Percentiles rank a stretch among this genome's conserved stretches.
Conservation (phyloP, 2,888 invertebrate species). For the Xanthostigma xanthostigma region DNA sequence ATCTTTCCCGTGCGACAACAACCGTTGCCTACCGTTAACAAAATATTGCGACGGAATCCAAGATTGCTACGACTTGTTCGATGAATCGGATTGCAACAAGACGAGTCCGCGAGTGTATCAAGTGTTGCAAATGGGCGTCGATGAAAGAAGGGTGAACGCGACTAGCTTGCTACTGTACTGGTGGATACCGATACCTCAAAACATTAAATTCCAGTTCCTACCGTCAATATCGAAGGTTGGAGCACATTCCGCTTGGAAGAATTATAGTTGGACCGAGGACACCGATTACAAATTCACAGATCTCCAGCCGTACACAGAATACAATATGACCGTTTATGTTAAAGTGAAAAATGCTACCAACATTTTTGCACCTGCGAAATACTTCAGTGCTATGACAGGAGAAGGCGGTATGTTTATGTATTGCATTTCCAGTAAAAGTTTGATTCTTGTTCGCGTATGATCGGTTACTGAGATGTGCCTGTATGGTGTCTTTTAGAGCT, state of each 20-base stretch:
- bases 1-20: constrained; percentile 42
- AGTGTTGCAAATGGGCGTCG: constrained; percentile 48
- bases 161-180: constrained; percentile 50
- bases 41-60: constrained; percentile 49
- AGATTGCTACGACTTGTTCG: constrained; percentile 61
- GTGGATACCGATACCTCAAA: constrained; percentile 33
- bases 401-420: constrained; percentile 38
- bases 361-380: constrained; percentile 49
- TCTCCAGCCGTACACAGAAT: constrained; percentile 54
- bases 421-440: too few species aligned
- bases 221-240: constrained; percentile 46
- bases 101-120: constrained; percentile 10
- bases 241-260: constrained; percentile 38
- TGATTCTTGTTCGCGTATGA: too few species aligned
- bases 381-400: constrained; percentile 43
- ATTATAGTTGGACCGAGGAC: constrained; percentile 46
- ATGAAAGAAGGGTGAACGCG: constrained; percentile 44
- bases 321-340: constrained; percentile 67
- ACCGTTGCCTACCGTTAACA: constrained; percentile 40
- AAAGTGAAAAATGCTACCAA: constrained; percentile 36
- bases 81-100: constrained; percentile 51
- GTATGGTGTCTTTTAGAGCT: too few species aligned
- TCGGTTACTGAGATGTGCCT: too few species aligned
- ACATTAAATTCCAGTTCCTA: constrained; percentile 41
- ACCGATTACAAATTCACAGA: constrained; percentile 43